phyloP scores from a whole-genome alignment of 37 sponge, comb jelly and placozoan species.

The Crambe crambe region DNA sequence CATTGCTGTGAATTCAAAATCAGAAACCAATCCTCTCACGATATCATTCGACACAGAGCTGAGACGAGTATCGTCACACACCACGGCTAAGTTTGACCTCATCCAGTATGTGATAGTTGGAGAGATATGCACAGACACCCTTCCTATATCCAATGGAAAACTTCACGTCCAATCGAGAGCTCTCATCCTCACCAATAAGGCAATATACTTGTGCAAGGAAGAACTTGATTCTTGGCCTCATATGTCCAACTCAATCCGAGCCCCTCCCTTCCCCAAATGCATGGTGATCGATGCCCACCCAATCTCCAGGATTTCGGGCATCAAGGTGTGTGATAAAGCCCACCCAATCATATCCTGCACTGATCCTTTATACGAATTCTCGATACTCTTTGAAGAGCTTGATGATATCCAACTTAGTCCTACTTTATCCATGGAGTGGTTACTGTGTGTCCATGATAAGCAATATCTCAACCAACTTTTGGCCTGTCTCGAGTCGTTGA shows the following conservation, averaged over 20 bases:
- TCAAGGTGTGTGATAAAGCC: slow-evolving; percentile 45
- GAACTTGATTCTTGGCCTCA: slow-evolving; percentile 5
- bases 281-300: slow-evolving; percentile 27
- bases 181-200: slow-evolving; percentile 42
- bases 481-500: slow-evolving; percentile 2
- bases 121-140: slow-evolving; percentile 27
- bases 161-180: slow-evolving; percentile 1
- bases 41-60: slow-evolving; percentile 30
- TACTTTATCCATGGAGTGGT: neutral
- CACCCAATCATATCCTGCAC: slow-evolving; percentile 1
- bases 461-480: slow-evolving; percentile 36
- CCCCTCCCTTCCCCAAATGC: slow-evolving; percentile 28
- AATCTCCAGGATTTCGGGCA: neutral
- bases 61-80: neutral
- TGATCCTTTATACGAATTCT: slow-evolving; percentile 40
- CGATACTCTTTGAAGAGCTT: slow-evolving; percentile 22
- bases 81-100: slow-evolving; percentile 27
- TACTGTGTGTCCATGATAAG: slow-evolving; percentile 26
- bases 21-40: neutral
- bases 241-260: neutral
- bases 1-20: slow-evolving; percentile 1
- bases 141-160: slow-evolving; percentile 24
- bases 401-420: neutral
- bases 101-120: slow-evolving; percentile 43
- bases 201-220: slow-evolving; percentile 51